Evolutionary conservation across 1,140 invertebrate species (phyloP), one percentile per base, ranked within the genome.

Genomic region (Whitmania pigra): DNA sequence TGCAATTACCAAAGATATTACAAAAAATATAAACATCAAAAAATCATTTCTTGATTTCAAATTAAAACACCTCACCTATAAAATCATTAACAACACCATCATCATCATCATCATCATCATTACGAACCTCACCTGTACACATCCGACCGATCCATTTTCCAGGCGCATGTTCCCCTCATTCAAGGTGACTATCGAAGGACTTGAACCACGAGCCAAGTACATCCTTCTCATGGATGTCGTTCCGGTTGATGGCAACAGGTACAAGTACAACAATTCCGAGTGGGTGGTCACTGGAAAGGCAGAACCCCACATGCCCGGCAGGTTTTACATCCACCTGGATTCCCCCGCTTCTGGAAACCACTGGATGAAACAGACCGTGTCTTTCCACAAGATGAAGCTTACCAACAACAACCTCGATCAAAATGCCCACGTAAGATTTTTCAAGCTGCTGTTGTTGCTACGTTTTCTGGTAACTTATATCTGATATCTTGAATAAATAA

Each of bases 401-500:
- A 99, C 96, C 57, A 99, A 99, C 82, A 97, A 99, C 83, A 93
- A 96, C 78, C 86, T 98, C 73, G 96, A 99, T 78, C 93, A 97
- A 78, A 97, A 98, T 80, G 96, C 95, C 74, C 94, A 99, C 54
- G 74, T 74, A 63, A 74, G 54, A 53, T n/a, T 9, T 36, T 6
- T 36, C 2, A 36, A 0, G 11, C 13, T 49, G 43, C 43, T 49
- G 31, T 6, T 36, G 2, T 36, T 36, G 31, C 31, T 36, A 3
- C 6, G 31, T 36, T 36, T 36, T 6, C 31, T 36, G 31, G 31
- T 6, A 36, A 36, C 6, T 36, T 3, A 36, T 36, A 6, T 3
- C 6, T 36, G 2, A 36, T 36, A 3, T 36, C 6, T 36, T 3
- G 31, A 36, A n/a, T n/a, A 36, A 36, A 6, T 36, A 6, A 36